Conservation (phyloP, 2,888 invertebrate genomes). For the Clanis bilineata region DNA sequence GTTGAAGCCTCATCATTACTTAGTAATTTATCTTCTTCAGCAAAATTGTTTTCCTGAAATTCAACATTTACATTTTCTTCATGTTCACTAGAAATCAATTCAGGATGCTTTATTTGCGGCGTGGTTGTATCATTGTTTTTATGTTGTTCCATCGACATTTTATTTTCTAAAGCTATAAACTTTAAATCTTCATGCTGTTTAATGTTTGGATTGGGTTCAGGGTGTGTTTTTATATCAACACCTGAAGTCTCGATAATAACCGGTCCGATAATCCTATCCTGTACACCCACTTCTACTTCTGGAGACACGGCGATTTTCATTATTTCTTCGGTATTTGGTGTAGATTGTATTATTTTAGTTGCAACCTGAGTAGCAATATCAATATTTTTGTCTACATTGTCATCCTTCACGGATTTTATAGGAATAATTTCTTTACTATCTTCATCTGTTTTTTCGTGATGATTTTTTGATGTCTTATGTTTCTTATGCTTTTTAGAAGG, state of each 20-base stretch:
- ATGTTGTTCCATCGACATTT: not conserved
- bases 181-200: not conserved
- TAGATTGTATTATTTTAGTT: not conserved
- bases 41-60: not conserved
- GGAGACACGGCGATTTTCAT: too few relatives aligned
- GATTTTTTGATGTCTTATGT: constrained; percentile 17
- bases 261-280: too few relatives aligned
- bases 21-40: not conserved
- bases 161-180: not conserved
- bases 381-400: not conserved
- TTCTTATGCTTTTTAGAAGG: constrained; percentile 31
- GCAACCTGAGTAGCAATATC: not conserved
- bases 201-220: not conserved
- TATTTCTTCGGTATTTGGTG: too few relatives aligned
- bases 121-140: not conserved
- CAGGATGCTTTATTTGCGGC: not conserved
- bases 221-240: not conserved
- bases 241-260: not conserved
- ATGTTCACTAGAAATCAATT: not conserved
- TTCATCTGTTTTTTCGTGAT: constrained; percentile 1
- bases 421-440: constrained; percentile 20
- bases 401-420: constrained; percentile 18
- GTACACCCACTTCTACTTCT: too few relatives aligned
- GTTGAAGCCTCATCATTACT: constrained; percentile 19
- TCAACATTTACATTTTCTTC: not conserved